Percentiles rank a stretch among this genome's conserved stretches.
Conservation (phyloP, 2,113 vertebrate species). For the Grammomys dolichurus region DNA sequence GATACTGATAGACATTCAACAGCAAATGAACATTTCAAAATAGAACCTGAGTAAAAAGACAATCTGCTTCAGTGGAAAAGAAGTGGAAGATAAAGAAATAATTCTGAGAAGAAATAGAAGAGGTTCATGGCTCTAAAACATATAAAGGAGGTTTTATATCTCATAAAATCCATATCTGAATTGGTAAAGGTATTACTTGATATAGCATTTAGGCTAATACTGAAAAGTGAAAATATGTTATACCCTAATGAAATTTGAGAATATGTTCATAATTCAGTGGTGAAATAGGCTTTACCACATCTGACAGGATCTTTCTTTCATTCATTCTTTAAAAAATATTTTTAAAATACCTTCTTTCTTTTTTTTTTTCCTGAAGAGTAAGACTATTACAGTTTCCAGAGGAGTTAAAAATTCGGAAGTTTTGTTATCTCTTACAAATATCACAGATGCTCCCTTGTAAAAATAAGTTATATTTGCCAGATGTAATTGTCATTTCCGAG, state of each 20-base stretch:
- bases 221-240: constrained; percentile 71
- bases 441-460: neutral
- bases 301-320: neutral
- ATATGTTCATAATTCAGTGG: constrained; percentile 25
- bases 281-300: constrained; percentile 39
- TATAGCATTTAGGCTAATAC: constrained; percentile 58
- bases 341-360: neutral
- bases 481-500: too few relatives aligned
- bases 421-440: constrained; percentile 37
- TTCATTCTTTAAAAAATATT: neutral
- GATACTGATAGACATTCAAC: constrained; percentile 72
- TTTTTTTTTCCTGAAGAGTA: neutral
- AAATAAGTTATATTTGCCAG: neutral
- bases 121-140: constrained; percentile 69
- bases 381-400: constrained; percentile 7
- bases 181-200: constrained; percentile 61
- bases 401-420: constrained; percentile 19
- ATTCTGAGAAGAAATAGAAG: constrained; percentile 66
- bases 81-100: constrained; percentile 73
- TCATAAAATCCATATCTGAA: constrained; percentile 58
- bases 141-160: constrained; percentile 58
- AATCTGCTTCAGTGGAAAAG: constrained; percentile 34
- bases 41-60: constrained; percentile 76
- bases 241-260: constrained; percentile 60
- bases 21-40: constrained; percentile 80